phyloP scores from a whole-genome alignment of 1,140 invertebrate species.

The Eupeodes corollae region DNA sequence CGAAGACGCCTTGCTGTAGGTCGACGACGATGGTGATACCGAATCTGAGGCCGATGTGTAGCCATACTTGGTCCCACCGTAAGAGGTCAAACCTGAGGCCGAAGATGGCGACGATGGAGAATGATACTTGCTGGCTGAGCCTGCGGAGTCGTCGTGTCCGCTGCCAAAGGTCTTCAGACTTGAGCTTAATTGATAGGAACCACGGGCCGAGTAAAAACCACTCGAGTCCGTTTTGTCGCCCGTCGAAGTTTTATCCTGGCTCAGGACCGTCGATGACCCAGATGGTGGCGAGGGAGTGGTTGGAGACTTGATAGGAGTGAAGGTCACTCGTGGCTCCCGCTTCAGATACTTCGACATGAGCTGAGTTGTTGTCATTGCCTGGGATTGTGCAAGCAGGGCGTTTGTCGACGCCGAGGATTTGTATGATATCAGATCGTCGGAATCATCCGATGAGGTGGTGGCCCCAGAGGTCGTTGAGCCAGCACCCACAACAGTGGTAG shows the following conservation, averaged over 20 bases:
- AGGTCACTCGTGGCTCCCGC: slow-evolving; percentile 29
- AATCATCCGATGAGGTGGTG: slow-evolving; percentile 32
- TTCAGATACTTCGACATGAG: slow-evolving; percentile 35
- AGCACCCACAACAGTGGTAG: slow-evolving; percentile 32
- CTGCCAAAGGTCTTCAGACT: neutral
- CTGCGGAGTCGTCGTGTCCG: slow-evolving; percentile 12
- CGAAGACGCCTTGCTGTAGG: slow-evolving; percentile 14
- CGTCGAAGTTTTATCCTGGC: too few species aligned
- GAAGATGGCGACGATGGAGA: neutral
- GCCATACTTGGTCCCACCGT: too few species aligned
- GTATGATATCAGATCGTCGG: slow-evolving; percentile 30
- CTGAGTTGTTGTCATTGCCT: slow-evolving; percentile 34
- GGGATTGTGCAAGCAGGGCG: slow-evolving; percentile 29
- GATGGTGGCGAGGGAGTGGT: slow-evolving; percentile 31
- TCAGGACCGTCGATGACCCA: slow-evolving; percentile 15
- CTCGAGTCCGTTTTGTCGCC: neutral
- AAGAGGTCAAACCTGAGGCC: neutral
- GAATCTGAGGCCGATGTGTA: slow-evolving; percentile 5
- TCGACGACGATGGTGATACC: slow-evolving; percentile 2
- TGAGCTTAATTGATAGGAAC: slow-evolving; percentile 3
- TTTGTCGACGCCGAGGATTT: slow-evolving; percentile 34
- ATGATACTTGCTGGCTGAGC: slow-evolving; percentile 24
- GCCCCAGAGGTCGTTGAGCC: slow-evolving; percentile 31
- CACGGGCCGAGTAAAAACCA: neutral
- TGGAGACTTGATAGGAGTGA: slow-evolving; percentile 34